Evolutionary conservation across 2,888 invertebrate genomes (phyloP), one percentile per base, ranked within the genome.

Genomic region (Netelia melanura): DNA sequence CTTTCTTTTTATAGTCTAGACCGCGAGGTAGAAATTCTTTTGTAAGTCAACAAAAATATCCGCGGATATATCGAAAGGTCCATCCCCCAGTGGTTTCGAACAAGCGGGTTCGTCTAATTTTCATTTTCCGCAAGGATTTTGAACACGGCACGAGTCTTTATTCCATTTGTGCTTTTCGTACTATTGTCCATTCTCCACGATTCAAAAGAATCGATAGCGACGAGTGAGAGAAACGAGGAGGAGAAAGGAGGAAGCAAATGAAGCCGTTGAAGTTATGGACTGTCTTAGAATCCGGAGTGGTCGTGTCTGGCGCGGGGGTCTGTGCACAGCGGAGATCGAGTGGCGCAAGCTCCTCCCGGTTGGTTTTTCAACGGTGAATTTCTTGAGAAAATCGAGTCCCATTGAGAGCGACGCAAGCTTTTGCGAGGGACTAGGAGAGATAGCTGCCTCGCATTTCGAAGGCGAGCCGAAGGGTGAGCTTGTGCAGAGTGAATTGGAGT

Each of bases 361-460:
- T 62, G 79, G 62, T 70, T 79, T 83, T 79, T 58, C 74, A 64
- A 79, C 61, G 25, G 9, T 44, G 62, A 83, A 83, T 65, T 72
- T 83, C 67, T 75, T 38, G 48, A 65, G 65, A 83, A 79, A 83
- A 79, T 83, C 43, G 83, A 83, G 83, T 83, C 75, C 70, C 56
- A 74, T 79, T 79, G 78, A 83, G 64, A 83, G 64, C 79, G 23
- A 68, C 68, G 70, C 38, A 58, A 78, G 83, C 79, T 83, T 70
- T 79, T 78, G 74, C 79, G 38, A 38, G 38, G 64, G 30, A 62
- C 70, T 30, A 64, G 38, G 38, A 38, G 6, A 52, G 62, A 74
- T 75, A 75, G 65, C 70, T 75, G 74, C 43, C 48, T 68, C 14
- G 70, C 43, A 48, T 70, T 52, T 62, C 48, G 62, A 52, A 62